Evolutionary conservation across 1,140 invertebrate species (phyloP).

Genomic region (Procambarus clarkii): DNA sequence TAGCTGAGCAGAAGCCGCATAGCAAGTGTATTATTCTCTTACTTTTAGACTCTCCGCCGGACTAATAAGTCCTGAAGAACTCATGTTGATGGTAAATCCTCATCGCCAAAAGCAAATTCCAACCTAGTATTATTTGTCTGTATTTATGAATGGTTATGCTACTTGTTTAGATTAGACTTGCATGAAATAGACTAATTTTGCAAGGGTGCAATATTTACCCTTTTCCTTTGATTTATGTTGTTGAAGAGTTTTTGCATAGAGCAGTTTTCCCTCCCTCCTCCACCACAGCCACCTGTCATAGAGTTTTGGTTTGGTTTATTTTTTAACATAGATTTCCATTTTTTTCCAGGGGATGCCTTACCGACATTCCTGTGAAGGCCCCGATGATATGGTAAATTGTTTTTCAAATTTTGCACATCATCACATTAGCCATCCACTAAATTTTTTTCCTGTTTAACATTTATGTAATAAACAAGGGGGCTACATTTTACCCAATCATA

Average conservation of each 20-base stretch:
- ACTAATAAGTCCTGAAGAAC: slow-evolving; percentile 27
- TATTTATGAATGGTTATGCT: slow-evolving; percentile 51
- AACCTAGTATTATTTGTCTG: slow-evolving; percentile 33
- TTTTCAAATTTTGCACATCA: slow-evolving; percentile 69
- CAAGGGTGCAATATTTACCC: slow-evolving; percentile 39
- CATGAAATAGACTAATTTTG: slow-evolving; percentile 38
- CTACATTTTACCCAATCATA: slow-evolving; percentile 57
- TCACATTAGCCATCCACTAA: slow-evolving; percentile 30
- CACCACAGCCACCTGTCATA: slow-evolving; percentile 39
- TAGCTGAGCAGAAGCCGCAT: slow-evolving; percentile 33
- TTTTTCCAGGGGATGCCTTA: slow-evolving; percentile 86
- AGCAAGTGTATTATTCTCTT: slow-evolving; percentile 42
- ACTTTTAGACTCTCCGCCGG: slow-evolving; percentile 41
- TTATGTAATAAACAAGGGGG: slow-evolving; percentile 52
- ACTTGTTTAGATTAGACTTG: slow-evolving; percentile 52
- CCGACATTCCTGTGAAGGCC: slow-evolving; percentile 96
- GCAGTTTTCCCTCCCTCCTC: slow-evolving; percentile 42
- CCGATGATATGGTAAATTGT: slow-evolving; percentile 95
- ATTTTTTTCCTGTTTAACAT: slow-evolving; percentile 51
- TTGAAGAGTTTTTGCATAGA: slow-evolving; percentile 42
- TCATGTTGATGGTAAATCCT: slow-evolving; percentile 50
- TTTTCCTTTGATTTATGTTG: slow-evolving; percentile 35
- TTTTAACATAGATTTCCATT: slow-evolving; percentile 70
- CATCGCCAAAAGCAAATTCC: slow-evolving; percentile 31
- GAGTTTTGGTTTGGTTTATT: slow-evolving; percentile 62